Evolutionary conservation across 1,140 invertebrate species (phyloP).

Genomic region (Armadillidium nasatum): DNA sequence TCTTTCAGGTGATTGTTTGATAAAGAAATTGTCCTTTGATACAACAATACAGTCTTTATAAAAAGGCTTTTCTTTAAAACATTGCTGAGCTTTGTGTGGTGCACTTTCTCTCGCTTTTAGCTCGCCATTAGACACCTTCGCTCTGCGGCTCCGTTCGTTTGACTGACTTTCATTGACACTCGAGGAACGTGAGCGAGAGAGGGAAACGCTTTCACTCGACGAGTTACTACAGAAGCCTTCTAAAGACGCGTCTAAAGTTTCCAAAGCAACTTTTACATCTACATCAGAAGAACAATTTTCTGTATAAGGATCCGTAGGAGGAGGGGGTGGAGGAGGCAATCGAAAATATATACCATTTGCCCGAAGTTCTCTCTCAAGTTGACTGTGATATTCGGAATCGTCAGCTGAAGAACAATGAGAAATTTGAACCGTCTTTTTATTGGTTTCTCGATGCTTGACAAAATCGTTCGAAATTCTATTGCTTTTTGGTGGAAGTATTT

Average conservation of each 20-base stretch:
- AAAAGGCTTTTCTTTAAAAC: too few relatives aligned
- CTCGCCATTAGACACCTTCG: not conserved
- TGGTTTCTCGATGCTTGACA: too few relatives aligned
- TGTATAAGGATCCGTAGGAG: not conserved
- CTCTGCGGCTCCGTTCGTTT: not conserved
- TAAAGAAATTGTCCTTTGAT: too few relatives aligned
- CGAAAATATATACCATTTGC: conserved; percentile 36
- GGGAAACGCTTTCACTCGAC: conserved; percentile 31
- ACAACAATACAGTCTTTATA: too few relatives aligned
- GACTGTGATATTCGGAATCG: not conserved
- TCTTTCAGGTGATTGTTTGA: not conserved
- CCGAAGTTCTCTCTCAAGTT: conserved; percentile 34
- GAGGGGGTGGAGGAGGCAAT: conserved; percentile 16
- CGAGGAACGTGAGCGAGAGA: conserved; percentile 24
- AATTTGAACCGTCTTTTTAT: too few relatives aligned
- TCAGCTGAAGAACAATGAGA: too few relatives aligned
- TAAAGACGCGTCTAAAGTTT: conserved; percentile 19
- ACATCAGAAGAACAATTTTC: not conserved
- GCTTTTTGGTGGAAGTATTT: too few relatives aligned
- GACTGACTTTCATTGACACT: conserved; percentile 26
- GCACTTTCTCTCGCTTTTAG: not conserved
- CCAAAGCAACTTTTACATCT: conserved; percentile 25
- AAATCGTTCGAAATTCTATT: too few relatives aligned
- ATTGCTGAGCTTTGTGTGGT: not conserved
- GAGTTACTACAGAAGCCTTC: conserved; percentile 23